Conservation (phyloP, 2,113 vertebrate species). For the Zosterops japonicus region DNA sequence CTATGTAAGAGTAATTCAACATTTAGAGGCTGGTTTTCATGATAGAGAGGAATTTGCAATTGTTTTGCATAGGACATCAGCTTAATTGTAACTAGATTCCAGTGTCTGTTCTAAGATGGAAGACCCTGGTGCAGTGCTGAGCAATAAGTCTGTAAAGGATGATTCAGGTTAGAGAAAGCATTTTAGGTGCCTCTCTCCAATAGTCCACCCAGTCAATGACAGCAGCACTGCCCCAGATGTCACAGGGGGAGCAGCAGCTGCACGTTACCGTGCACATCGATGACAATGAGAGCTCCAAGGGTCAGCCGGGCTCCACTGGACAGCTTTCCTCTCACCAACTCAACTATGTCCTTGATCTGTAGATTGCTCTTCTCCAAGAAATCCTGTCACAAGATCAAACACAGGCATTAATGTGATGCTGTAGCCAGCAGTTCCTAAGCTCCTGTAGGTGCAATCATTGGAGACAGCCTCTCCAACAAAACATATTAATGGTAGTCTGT, state of each 20-base stretch:
- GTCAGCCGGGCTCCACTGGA: conserved; percentile 86
- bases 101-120: neutral
- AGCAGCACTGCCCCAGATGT: neutral
- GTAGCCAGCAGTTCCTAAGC: neutral
- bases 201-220: accelerated
- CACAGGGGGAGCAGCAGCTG: neutral
- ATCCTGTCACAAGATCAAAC: conserved; percentile 67
- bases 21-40: neutral
- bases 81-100: neutral
- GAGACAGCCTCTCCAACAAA: neutral
- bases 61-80: neutral
- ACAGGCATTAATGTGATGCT: neutral
- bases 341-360: conserved; percentile 87
- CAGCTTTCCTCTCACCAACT: conserved; percentile 88
- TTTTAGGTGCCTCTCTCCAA: neutral
- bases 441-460: neutral
- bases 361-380: conserved; percentile 85
- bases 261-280: conserved; percentile 88
- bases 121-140: neutral
- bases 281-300: conserved; percentile 88
- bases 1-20: neutral
- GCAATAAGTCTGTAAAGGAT: neutral
- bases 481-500: neutral
- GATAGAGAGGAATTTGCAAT: neutral
- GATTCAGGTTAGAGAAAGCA: neutral